Evolutionary conservation across 2,888 invertebrate species (phyloP).

Genomic region (Amphipyra berbera): DNA sequence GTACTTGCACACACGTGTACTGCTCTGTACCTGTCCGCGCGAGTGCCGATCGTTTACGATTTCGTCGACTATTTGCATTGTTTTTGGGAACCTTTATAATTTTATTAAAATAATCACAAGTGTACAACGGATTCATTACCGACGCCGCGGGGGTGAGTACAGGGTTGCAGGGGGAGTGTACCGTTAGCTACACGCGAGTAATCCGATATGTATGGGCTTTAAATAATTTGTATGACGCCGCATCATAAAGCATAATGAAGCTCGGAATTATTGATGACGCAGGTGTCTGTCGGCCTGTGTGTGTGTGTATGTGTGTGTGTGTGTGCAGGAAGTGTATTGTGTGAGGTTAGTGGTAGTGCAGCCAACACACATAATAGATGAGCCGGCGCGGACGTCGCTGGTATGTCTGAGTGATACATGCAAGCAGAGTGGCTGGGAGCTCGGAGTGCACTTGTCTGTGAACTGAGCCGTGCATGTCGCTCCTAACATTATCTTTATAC

Average conservation of each 20-base stretch:
- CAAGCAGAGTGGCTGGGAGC: too few relatives aligned
- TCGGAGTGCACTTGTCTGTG: too few relatives aligned
- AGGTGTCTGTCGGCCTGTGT: slow-evolving; percentile 34
- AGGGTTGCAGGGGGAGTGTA: neutral
- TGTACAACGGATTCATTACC: slow-evolving; percentile 19
- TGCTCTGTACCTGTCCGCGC: too few relatives aligned
- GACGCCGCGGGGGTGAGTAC: neutral
- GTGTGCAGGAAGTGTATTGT: slow-evolving; percentile 28
- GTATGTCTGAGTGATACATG: too few relatives aligned
- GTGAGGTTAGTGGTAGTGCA: neutral
- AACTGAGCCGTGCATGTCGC: too few relatives aligned
- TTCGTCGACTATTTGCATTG: too few relatives aligned
- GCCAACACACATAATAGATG: too few relatives aligned
- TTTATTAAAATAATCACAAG: neutral
- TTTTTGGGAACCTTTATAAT: too few relatives aligned
- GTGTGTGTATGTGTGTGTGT: slow-evolving; percentile 7
- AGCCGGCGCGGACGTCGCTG: too few relatives aligned
- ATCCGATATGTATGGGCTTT: slow-evolving; percentile 58
- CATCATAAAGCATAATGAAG: slow-evolving; percentile 54
- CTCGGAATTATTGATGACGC: slow-evolving; percentile 53
- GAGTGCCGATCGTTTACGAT: too few relatives aligned
- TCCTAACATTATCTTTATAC: too few relatives aligned
- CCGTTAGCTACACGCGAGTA: slow-evolving; percentile 56
- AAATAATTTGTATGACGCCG: slow-evolving; percentile 57
- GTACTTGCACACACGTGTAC: too few relatives aligned